Conservation (phyloP, 2,113 vertebrate genomes). For the Pelusios castaneus region DNA sequence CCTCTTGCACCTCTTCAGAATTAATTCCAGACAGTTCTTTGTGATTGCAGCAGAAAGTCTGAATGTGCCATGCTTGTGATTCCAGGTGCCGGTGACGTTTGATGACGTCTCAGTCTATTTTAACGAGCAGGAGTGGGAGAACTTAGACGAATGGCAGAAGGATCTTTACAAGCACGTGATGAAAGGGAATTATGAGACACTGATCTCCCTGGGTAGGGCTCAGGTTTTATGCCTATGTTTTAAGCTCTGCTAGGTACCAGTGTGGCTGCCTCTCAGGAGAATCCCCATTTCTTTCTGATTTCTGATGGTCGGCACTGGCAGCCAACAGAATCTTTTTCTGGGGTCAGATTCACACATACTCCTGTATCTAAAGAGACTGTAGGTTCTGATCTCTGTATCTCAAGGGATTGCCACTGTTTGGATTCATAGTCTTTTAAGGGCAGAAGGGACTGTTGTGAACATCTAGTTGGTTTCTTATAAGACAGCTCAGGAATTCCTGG, state of each 20-base stretch:
- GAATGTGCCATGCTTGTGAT: not conserved
- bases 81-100: constrained; percentile 75
- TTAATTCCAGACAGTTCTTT: not conserved
- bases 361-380: not conserved
- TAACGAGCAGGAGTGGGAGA: constrained; percentile 77
- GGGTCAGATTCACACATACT: fast-evolving
- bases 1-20: fast-evolving
- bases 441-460: fast-evolving
- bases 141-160: constrained; percentile 78
- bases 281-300: fast-evolving
- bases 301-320: fast-evolving
- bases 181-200: constrained; percentile 76
- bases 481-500: not conserved
- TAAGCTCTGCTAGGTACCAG: fast-evolving
- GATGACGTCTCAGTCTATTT: constrained; percentile 75
- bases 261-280: fast-evolving
- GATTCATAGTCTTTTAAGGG: fast-evolving
- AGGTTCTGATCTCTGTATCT: fast-evolving
- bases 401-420: fast-evolving
- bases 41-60: fast-evolving
- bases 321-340: too few relatives aligned
- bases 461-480: not conserved
- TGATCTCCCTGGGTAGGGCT: constrained; percentile 78
- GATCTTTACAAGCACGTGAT: constrained; percentile 79
- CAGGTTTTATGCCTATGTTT: fast-evolving